These are phyloP conservation scores for Sinotaia quadrata DNA, from an alignment of 2,888 invertebrate species.

Conservation along the genomic window DNA sequence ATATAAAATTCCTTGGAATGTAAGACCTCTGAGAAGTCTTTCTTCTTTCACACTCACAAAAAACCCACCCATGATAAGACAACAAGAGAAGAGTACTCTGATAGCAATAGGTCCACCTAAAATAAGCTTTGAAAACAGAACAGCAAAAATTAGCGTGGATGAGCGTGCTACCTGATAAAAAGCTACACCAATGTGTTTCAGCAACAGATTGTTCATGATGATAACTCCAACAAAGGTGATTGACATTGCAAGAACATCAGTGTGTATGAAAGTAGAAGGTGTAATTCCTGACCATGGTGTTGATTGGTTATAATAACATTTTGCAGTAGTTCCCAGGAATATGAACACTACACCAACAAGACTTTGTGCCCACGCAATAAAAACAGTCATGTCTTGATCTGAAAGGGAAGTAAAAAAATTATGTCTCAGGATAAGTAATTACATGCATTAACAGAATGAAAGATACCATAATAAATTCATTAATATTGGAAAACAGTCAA, in stretches of 20 bases:
- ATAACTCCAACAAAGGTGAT: conserved; percentile 64
- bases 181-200: conserved; percentile 70
- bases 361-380: conserved; percentile 71
- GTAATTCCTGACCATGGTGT: conserved; percentile 8
- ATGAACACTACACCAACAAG: conserved; percentile 58
- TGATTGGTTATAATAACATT: conserved; percentile 2
- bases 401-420: background rate
- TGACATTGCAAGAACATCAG: conserved; percentile 43
- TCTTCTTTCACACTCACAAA: conserved; percentile 70
- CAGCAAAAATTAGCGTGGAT: conserved; percentile 69
- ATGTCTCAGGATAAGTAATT: too few relatives aligned
- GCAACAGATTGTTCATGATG: conserved; percentile 70
- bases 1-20: conserved; percentile 66
- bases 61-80: conserved; percentile 66
- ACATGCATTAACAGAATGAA: too few relatives aligned
- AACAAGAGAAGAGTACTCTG: conserved; percentile 59
- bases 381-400: conserved; percentile 64
- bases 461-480: too few relatives aligned
- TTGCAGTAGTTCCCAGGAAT: conserved; percentile 22
- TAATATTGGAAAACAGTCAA: too few relatives aligned
- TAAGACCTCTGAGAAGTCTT: conserved; percentile 62
- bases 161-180: conserved; percentile 72
- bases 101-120: conserved; percentile 56
- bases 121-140: conserved; percentile 63
- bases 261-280: conserved; percentile 9